A percentile compares a stretch with the other conserved stretches of the same genome.
These are phyloP conservation scores for Acanthaster planci DNA, from an alignment of 35 echinoderm and acorn worm genomes.

Conservation along the genomic window DNA sequence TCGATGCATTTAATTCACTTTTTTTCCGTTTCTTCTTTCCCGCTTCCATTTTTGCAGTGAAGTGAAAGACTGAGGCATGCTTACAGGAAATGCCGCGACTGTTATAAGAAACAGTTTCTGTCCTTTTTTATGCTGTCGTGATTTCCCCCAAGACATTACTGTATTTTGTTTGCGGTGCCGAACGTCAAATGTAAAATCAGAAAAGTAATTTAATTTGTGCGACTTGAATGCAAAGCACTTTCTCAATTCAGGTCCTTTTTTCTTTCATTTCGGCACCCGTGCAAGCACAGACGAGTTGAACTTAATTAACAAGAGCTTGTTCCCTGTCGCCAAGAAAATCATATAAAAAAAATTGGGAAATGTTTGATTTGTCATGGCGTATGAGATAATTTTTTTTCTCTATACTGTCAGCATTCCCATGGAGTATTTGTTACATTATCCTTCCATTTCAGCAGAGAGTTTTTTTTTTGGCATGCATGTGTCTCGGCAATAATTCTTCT, in stretches of 20 bases:
- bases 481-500: not conserved
- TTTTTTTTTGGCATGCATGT: not conserved
- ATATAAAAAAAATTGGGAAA: not conserved
- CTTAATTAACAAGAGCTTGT: slow-evolving; percentile 16
- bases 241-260: no score
- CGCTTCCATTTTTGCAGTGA: not conserved
- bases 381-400: not conserved
- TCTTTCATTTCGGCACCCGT: no score
- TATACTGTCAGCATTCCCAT: not conserved
- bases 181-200: no score
- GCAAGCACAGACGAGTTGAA: not conserved
- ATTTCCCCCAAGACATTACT: no score
- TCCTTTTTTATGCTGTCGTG: no score
- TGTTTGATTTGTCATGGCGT: not conserved
- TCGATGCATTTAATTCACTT: not conserved
- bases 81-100: slow-evolving; percentile 5
- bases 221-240: no score
- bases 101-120: not conserved
- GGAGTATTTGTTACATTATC: not conserved
- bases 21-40: no score
- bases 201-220: no score
- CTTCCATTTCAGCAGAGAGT: not conserved
- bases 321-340: not conserved
- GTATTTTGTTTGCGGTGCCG: no score
- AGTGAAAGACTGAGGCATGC: not conserved